Evolutionary conservation across 2,797 vertebrate species (phyloP), one percentile per base, ranked within the genome.

Genomic region (Silurus aristotelis): DNA sequence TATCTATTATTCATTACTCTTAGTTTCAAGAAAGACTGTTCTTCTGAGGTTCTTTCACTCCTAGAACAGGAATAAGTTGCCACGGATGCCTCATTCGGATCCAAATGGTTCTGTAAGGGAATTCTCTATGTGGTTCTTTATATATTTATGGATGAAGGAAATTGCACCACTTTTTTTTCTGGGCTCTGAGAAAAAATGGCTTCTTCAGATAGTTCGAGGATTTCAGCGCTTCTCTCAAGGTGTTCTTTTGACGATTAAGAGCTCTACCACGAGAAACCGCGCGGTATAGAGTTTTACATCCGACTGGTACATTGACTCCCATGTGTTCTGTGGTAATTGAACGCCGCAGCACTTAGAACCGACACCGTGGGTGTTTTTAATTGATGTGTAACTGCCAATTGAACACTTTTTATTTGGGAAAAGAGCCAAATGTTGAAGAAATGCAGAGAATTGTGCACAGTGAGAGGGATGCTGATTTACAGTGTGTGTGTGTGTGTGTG

Each of bases 321-420:
- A n/a, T 1, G 22, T 66, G 43, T 80, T 80, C 43, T 64, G 22
- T 25, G 60, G 2, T 48, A 66, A 80, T 64, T 80, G 7, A 80
- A 48, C 77, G 64, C 20, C 17, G 43, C 78, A 79, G 76, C 76
- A 64, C 12, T 80, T 80, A 14, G 20, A 46, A 27, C 6, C 2
- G 43, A 64, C 61, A 66, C 61, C 14, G 3, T 38, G 27, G 8
- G 56, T 60, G 75, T 64, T 80, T 64, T 20, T 46, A 38, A 73
- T n/a, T 64, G 6, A 6, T 25, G 78, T 48, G 78, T 22, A 64
- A 46, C 60, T 63, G 61, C 2, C 60, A 80, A 80, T 80, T 80
- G 64, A 64, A 46, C 31, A 20, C 31, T 5, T 46, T 79, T 46
- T 38, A 38, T 46, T 80, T 48, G 6, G 78, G 60, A 46, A 80